These are phyloP conservation scores for Ardeotis arabs DNA, from an alignment of 2,113 vertebrate species.

Conservation along the genomic window DNA sequence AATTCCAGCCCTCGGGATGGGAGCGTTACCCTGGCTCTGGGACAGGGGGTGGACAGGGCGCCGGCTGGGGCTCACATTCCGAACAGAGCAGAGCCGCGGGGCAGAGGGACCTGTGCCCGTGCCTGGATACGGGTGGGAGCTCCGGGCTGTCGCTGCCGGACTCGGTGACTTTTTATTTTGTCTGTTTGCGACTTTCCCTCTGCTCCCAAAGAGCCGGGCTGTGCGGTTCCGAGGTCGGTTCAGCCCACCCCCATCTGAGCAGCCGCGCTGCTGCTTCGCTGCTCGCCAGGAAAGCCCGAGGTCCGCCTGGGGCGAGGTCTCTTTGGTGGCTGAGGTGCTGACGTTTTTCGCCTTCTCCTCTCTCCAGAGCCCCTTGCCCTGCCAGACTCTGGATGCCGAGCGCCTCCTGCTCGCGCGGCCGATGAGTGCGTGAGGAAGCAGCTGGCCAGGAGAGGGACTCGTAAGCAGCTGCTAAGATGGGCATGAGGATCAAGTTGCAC, in stretches of 20 bases:
- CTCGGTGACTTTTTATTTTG: background rate
- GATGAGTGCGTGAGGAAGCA: slow-evolving; percentile 10
- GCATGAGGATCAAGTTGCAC: slow-evolving; percentile 96
- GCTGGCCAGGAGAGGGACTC: slow-evolving; percentile 10
- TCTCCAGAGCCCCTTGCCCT: slow-evolving; percentile 39
- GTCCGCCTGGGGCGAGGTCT: accelerated
- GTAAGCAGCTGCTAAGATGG: slow-evolving; percentile 79
- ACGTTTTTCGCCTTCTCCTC: background rate
- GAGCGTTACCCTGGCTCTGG: background rate
- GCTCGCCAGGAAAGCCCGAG: accelerated
- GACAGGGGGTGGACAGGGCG: too few species aligned
- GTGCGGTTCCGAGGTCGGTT: accelerated
- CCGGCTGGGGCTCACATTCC: too few species aligned
- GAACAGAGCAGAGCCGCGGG: too few species aligned
- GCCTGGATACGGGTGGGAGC: accelerated
- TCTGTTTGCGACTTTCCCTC: background rate
- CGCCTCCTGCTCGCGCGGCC: background rate
- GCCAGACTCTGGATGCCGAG: slow-evolving; percentile 6
- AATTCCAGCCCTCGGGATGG: too few species aligned
- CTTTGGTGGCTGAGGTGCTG: background rate
- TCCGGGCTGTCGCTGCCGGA: background rate
- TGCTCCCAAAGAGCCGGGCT: accelerated
- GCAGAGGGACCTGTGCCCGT: background rate
- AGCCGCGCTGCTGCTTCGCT: background rate
- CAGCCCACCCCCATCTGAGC: background rate